Evolutionary conservation across 2,113 vertebrate species (phyloP).

Genomic region (Laticauda laticaudata): DNA sequence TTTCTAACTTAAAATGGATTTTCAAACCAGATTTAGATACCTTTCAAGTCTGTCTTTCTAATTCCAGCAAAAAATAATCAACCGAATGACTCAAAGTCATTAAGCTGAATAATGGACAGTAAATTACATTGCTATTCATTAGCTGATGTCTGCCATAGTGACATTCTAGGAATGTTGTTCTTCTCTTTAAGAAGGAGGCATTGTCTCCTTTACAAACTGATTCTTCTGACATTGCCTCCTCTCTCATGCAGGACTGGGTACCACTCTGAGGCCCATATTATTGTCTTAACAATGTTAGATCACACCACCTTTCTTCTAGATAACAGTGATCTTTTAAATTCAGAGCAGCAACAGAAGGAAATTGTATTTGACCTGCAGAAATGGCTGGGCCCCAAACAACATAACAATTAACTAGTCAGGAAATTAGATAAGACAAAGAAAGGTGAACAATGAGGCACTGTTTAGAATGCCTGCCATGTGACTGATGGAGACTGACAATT

Average conservation of each 20-base stretch:
- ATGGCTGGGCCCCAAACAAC: neutral
- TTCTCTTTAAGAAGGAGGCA: neutral
- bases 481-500: neutral
- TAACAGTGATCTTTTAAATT: neutral
- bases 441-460: constrained; percentile 7
- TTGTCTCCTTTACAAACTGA: neutral
- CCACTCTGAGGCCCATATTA: neutral
- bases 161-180: neutral
- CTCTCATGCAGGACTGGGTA: neutral
- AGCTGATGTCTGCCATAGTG: neutral
- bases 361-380: neutral
- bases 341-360: neutral
- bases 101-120: neutral
- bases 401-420: neutral
- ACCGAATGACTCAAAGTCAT: neutral
- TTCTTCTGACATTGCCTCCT: neutral
- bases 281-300: neutral
- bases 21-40: neutral
- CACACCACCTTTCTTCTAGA: neutral
- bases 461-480: neutral
- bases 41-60: neutral
- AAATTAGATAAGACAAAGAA: constrained; percentile 9
- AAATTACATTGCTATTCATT: too few species aligned
- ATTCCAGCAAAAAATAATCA: neutral
- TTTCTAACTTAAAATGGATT: neutral